Base-by-base conservation (phyloP, 2,888 invertebrate genomes). In the Galerucella pusilla region DNA sequence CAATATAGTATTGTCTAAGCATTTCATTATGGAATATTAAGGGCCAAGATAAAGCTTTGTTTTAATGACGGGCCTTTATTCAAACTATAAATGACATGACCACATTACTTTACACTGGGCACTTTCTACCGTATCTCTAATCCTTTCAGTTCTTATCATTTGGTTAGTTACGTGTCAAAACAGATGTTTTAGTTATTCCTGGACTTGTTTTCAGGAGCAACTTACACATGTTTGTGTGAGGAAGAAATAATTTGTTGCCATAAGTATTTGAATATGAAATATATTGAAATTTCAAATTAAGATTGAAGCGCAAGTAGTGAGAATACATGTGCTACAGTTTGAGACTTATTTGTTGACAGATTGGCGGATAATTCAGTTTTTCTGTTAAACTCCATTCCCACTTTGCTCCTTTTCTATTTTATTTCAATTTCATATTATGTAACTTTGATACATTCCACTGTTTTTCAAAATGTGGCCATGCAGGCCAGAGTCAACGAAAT, bases 1-100 rank as follows among this genome's bases (percentile, higher is more conserved):
- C 75, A 77, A 77, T 75, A 75, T 28, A 49, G 75, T 76, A 79
- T 79, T 79, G 77, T 79, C 73, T 75, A 72, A 66, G 74, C 74
- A 74, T 77, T 79, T 76, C 75, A 75, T 71, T 75, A 67, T 73
- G 60, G 72, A 78, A 75, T 75, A 69, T 54, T 73, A 66, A 64
- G 69, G 67, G 65, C 46, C 14, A 74, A 64, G 68, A 59, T 52
- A 66, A 59, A 54, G 35, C 52, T 64, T 69, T 68, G 66, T 71
- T 65, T 74, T 71, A 68, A 71, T 74, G 65, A 76, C 71, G 66
- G 60, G 65, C 64, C 68, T 74, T 76, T 76, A 74, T 76, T 74
- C 59, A 71, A 68, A 71, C 74, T 73, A 68, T 76, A 69, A 61
- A 71, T 71, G 76, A 73, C 68, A 61, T 65, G 68, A 71, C 63